Conservation (phyloP, 2,797 vertebrate genomes). For the Paramormyrops hopkinsi region DNA sequence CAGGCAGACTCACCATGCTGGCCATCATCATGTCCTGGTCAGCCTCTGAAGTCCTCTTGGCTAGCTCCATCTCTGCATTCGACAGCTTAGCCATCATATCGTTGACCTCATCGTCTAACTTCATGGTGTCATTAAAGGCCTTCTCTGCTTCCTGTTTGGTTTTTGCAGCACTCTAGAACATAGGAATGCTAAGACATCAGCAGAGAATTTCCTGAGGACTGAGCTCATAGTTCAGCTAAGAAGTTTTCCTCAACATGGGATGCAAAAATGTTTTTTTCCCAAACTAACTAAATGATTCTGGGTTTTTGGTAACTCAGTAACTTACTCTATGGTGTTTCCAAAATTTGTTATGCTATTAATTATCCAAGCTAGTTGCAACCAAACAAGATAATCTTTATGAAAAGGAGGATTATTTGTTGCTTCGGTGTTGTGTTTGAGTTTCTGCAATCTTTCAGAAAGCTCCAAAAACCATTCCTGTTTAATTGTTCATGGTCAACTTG, state of each 20-base stretch:
- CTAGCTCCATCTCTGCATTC: slow-evolving; percentile 75
- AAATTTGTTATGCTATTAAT: neutral
- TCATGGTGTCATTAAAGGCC: slow-evolving; percentile 73
- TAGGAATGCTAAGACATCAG: neutral
- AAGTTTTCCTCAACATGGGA: neutral
- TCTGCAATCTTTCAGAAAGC: neutral
- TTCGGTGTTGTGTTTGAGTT: neutral
- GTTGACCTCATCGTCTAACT: slow-evolving; percentile 74
- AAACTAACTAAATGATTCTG: neutral
- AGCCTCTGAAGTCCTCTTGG: slow-evolving; percentile 72
- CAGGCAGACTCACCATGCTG: slow-evolving; percentile 64
- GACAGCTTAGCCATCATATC: slow-evolving; percentile 78
- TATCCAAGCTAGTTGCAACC: neutral
- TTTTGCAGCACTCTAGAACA: slow-evolving; percentile 71
- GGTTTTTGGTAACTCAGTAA: neutral
- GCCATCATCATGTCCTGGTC: slow-evolving; percentile 95
- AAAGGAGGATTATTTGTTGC: neutral
- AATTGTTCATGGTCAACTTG: neutral
- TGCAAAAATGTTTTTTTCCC: neutral
- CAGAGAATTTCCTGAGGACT: neutral
- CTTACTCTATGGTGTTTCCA: neutral
- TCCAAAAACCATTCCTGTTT: neutral
- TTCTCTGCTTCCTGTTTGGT: slow-evolving; percentile 78
- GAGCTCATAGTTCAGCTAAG: neutral
- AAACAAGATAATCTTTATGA: neutral